These are phyloP conservation scores for Dendrocopos noguchii DNA, from an alignment of 2,113 vertebrate genomes.

Conservation along the genomic window DNA sequence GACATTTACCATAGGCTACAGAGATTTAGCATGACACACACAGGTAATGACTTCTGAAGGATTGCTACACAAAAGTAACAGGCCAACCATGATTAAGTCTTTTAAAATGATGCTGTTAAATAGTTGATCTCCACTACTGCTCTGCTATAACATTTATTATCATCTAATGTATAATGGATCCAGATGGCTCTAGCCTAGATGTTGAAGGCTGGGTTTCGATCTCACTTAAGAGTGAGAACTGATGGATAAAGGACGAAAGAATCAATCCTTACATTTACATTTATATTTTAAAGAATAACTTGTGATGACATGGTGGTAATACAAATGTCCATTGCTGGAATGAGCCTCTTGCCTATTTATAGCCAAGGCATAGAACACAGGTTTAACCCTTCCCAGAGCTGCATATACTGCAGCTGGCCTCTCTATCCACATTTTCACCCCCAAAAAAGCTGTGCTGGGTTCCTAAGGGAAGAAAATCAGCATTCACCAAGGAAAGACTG, in stretches of 20 bases:
- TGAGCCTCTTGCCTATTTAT: neutral
- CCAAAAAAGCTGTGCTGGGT: neutral
- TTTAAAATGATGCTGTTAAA: slow-evolving; percentile 49
- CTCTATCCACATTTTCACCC: neutral
- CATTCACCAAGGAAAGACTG: neutral
- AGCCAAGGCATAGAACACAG: neutral
- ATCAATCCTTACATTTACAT: neutral
- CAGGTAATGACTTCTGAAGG: neutral
- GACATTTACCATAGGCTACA: neutral
- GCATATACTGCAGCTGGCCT: neutral
- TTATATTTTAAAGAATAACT: slow-evolving; percentile 37
- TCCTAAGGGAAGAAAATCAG: neutral
- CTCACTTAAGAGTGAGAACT: neutral
- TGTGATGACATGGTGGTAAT: neutral
- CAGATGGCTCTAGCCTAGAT: neutral
- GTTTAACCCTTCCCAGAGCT: neutral
- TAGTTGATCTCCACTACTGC: slow-evolving; percentile 13
- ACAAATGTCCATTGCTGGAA: neutral
- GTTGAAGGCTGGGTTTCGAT: neutral
- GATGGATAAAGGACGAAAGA: neutral
- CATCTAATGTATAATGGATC: slow-evolving; percentile 35
- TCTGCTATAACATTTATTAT: slow-evolving; percentile 45
- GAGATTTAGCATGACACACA: neutral
- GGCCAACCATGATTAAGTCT: slow-evolving; percentile 12
- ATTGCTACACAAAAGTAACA: neutral